Conservation (phyloP, 2,888 invertebrate genomes). For the Plagodis dolabraria region DNA sequence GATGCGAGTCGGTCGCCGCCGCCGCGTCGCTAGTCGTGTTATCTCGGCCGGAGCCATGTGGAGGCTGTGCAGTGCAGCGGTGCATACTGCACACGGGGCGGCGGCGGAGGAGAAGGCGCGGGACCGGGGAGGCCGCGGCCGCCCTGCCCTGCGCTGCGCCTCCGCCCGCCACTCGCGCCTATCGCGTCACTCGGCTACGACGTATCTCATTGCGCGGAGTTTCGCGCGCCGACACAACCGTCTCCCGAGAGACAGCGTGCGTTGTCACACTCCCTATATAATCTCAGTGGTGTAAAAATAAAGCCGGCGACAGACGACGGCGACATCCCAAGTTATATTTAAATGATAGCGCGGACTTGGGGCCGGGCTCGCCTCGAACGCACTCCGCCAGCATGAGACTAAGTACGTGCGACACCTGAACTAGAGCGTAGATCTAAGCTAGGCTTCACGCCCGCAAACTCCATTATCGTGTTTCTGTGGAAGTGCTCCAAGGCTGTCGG, state of each 20-base stretch:
- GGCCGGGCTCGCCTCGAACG: conserved; percentile 71
- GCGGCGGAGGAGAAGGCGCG: conserved; percentile 38
- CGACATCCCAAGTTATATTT: conserved; percentile 80
- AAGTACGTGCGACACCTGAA: conserved; percentile 75
- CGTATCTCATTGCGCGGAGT: conserved; percentile 45
- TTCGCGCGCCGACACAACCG: conserved; percentile 43
- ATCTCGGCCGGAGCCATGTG: conserved; percentile 70
- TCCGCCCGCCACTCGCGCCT: conserved; percentile 63
- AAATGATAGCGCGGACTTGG: conserved; percentile 79
- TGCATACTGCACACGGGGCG: conserved; percentile 61
- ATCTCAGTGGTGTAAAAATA: conserved; percentile 79
- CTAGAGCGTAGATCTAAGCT: conserved; percentile 58
- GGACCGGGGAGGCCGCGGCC: background rate
- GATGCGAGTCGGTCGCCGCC: conserved; percentile 41
- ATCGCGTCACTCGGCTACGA: conserved; percentile 55
- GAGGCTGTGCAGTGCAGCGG: conserved; percentile 74
- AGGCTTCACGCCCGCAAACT: conserved; percentile 45
- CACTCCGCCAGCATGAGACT: conserved; percentile 74
- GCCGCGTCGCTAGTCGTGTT: conserved; percentile 44
- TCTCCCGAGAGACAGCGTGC: conserved; percentile 64
- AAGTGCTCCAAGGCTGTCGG: conserved; percentile 35
- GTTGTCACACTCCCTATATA: conserved; percentile 66
- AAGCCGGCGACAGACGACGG: conserved; percentile 82
- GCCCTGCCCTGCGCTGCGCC: conserved; percentile 51
- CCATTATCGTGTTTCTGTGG: conserved; percentile 47